Conservation (phyloP, 2,888 invertebrate species). For the Sarcophaga variegata region DNA sequence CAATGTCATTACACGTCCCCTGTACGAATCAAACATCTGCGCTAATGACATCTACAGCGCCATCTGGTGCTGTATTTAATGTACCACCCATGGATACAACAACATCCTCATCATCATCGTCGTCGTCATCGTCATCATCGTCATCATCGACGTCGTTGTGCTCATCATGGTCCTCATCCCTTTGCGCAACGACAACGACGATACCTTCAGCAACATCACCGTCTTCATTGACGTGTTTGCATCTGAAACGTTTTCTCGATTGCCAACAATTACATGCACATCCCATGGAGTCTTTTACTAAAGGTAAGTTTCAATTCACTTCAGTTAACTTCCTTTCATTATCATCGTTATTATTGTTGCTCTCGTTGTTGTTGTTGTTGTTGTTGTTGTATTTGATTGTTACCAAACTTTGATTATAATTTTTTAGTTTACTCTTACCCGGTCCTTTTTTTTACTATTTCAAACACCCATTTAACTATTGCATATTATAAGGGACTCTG, state of each 20-base stretch:
- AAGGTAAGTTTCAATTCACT: slow-evolving; percentile 67
- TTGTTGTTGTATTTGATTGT: slow-evolving; percentile 36
- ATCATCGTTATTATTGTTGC: neutral
- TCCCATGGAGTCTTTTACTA: slow-evolving; percentile 72
- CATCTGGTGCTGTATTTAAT: slow-evolving; percentile 62
- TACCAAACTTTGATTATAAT: slow-evolving; percentile 1
- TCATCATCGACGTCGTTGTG: slow-evolving; percentile 27
- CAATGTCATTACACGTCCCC: slow-evolving; percentile 58
- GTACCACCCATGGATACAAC: slow-evolving; percentile 56
- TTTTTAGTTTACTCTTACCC: neutral
- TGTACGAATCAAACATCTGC: slow-evolving; percentile 56
- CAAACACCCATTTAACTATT: slow-evolving; percentile 17
- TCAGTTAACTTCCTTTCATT: neutral
- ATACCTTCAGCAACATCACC: slow-evolving; percentile 67
- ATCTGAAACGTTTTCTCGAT: slow-evolving; percentile 79
- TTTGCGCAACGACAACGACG: slow-evolving; percentile 44
- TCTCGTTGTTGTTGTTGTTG: slow-evolving; percentile 9
- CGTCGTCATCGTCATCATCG: slow-evolving; percentile 40
- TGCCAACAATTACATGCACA: slow-evolving; percentile 75
- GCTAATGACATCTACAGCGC: slow-evolving; percentile 54
- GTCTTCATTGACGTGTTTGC: slow-evolving; percentile 77
- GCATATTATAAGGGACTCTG: slow-evolving; percentile 22
- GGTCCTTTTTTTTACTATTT: neutral
- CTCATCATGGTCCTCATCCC: slow-evolving; percentile 20
- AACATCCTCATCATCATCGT: slow-evolving; percentile 36